Evolutionary conservation across 2,888 invertebrate genomes (phyloP).

Genomic region (Lasioglossum villosulum): DNA sequence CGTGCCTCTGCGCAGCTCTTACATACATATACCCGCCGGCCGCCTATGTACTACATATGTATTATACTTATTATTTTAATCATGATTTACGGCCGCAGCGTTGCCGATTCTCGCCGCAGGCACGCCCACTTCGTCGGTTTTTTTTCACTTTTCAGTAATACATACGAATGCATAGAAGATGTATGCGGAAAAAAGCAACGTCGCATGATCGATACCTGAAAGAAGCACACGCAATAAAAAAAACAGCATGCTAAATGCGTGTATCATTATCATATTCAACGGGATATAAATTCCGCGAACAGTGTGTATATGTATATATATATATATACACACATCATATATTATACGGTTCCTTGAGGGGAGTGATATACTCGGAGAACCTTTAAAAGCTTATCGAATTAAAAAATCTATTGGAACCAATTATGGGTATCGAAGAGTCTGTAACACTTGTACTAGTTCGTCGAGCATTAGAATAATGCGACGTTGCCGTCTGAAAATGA

Average conservation of each 20-base stretch:
- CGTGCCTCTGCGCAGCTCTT: constrained; percentile 78
- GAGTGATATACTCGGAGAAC: neutral
- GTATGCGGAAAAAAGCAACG: constrained; percentile 67
- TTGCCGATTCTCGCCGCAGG: constrained; percentile 78
- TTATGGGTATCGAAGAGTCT: neutral
- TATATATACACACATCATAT: neutral
- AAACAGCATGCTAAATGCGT: constrained; percentile 26
- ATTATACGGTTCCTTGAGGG: neutral
- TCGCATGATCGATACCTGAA: constrained; percentile 73
- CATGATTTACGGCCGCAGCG: constrained; percentile 82
- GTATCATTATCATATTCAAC: constrained; percentile 19
- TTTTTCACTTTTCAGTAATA: constrained; percentile 68
- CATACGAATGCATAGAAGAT: constrained; percentile 63
- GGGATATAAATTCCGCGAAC: neutral
- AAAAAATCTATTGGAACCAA: neutral
- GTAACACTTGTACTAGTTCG: neutral
- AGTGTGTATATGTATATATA: neutral
- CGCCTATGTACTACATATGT: constrained; percentile 80
- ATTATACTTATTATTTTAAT: constrained; percentile 84
- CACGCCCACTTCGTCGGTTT: constrained; percentile 79
- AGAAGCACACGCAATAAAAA: constrained; percentile 63
- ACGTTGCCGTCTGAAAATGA: constrained; percentile 72
- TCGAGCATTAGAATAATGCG: constrained; percentile 56
- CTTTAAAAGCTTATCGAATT: neutral
- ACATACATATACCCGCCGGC: constrained; percentile 69